Percentiles rank a stretch among this genome's conserved stretches.
phyloP scores from a whole-genome alignment of 53 echinoderm and acorn worm species.

The Actinopyga echinites region DNA sequence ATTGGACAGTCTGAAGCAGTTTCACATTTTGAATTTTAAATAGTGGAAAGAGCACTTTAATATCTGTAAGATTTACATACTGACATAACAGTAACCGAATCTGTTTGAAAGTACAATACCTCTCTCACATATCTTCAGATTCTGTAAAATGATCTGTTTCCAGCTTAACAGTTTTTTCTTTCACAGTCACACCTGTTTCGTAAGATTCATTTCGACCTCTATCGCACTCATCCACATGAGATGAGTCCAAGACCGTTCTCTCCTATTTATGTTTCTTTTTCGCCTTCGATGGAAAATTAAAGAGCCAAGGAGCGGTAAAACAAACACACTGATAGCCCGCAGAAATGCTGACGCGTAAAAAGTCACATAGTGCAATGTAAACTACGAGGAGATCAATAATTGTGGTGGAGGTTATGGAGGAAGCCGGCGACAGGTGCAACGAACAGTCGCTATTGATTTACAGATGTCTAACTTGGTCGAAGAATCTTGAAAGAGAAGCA shows the following conservation, averaged over 20 bases:
- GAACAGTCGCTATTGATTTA: constrained; percentile 18
- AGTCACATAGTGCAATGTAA: constrained; percentile 35
- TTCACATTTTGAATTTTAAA: no score
- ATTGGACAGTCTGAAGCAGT: no score
- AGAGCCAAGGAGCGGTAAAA: constrained; percentile 18
- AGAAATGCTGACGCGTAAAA: background rate
- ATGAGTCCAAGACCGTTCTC: constrained; percentile 8
- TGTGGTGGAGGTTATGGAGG: constrained; percentile 16
- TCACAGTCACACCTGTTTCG: no score
- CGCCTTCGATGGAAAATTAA: constrained; percentile 10
- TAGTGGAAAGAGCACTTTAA: no score
- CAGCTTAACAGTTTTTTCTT: no score
- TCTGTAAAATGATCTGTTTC: no score
- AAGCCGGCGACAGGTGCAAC: constrained; percentile 30
- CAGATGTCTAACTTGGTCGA: background rate
- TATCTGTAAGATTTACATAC: no score
- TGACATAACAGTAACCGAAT: no score
- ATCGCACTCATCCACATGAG: background rate
- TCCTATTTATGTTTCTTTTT: constrained; percentile 3
- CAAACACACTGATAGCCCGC: constrained; percentile 11
- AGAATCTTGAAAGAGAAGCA: background rate
- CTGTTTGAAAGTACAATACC: no score
- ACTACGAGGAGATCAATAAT: constrained; percentile 25
- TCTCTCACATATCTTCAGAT: no score
- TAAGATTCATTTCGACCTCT: background rate